phyloP scores from a whole-genome alignment of 1,140 invertebrate species.

The Subanguina moxae region DNA sequence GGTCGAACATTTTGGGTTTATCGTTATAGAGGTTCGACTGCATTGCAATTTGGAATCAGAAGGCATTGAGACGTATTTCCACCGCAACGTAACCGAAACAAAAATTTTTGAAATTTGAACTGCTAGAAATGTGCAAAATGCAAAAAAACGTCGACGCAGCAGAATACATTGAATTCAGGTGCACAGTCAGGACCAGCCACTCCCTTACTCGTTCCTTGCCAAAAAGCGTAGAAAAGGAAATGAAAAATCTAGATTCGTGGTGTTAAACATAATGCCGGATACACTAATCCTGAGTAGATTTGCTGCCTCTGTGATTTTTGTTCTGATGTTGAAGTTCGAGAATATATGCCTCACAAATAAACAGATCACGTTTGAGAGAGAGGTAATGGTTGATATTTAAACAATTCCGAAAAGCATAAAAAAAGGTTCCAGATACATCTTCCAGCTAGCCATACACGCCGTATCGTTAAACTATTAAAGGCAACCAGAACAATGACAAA shows the following conservation, averaged over 20 bases:
- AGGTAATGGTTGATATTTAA: neutral
- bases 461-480: neutral
- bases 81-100: no score
- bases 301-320: constrained; percentile 26
- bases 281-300: constrained; percentile 26
- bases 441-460: neutral
- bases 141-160: no score
- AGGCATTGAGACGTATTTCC: no score
- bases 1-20: no score
- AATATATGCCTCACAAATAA: constrained; percentile 16
- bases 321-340: constrained; percentile 20
- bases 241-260: constrained; percentile 9
- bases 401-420: neutral
- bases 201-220: neutral
- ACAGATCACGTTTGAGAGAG: constrained; percentile 5
- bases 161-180: no score
- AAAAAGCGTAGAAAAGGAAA: neutral
- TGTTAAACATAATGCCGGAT: neutral
- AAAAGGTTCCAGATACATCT: neutral
- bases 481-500: neutral
- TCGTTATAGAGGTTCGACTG: no score
- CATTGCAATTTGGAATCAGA: no score
- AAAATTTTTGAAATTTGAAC: no score
- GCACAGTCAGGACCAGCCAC: neutral
- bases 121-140: no score